Conservation (phyloP, 2,113 vertebrate species). For the Odocoileus virginianus region DNA sequence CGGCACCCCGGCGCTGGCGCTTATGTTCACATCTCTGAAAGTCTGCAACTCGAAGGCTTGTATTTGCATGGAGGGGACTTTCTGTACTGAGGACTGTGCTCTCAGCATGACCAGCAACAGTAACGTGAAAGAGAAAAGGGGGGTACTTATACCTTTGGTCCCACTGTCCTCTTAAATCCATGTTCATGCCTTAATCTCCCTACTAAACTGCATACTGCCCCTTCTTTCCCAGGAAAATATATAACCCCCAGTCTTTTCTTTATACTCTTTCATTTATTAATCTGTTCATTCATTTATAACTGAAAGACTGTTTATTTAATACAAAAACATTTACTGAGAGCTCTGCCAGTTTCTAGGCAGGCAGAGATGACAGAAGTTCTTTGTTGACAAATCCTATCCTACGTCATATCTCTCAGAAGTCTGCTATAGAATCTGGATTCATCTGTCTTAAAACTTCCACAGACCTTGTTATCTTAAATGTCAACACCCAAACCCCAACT, state of each 20-base stretch:
- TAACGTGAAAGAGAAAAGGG: not conserved
- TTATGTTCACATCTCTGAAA: not conserved
- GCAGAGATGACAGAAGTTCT: not conserved
- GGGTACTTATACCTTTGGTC: not conserved
- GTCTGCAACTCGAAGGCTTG: not conserved
- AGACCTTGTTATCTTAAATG: not conserved
- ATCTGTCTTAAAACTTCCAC: not conserved
- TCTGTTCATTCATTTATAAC: not conserved
- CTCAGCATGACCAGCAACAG: not conserved
- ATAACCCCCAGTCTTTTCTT: not conserved
- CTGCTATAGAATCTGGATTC: not conserved
- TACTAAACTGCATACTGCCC: fast-evolving
- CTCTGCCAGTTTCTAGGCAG: not conserved
- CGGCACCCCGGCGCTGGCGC: not conserved
- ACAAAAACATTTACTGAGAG: not conserved
- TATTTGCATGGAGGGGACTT: not conserved
- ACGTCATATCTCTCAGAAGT: not conserved
- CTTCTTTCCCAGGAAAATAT: not conserved
- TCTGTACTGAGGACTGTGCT: not conserved
- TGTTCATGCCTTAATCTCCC: not conserved
- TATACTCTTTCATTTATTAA: not conserved
- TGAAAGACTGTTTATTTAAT: not conserved
- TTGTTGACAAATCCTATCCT: not conserved
- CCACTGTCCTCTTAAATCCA: not conserved
- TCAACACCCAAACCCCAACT: not conserved